phyloP scores from a whole-genome alignment of 2,113 vertebrate species.

The Cavia aperea region DNA sequence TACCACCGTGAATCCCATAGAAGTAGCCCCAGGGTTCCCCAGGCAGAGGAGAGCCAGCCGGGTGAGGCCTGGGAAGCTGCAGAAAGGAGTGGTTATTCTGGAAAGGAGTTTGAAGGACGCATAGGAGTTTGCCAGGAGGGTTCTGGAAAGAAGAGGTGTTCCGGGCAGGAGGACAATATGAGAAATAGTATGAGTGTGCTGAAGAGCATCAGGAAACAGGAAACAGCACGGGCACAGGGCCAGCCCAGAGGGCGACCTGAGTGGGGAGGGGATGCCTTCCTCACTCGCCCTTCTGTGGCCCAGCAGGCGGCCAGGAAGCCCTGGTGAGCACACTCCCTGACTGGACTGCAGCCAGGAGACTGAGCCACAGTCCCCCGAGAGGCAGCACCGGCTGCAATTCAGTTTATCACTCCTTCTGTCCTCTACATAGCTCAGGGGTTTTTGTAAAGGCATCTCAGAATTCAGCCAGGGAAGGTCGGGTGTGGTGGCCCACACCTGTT shows the following conservation, averaged over 20 bases:
- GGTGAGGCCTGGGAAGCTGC: neutral
- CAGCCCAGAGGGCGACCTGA: neutral
- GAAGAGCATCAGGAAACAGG: conserved; percentile 52
- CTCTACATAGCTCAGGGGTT: neutral
- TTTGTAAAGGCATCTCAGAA: neutral
- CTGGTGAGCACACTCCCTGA: neutral
- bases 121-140: conserved; percentile 16
- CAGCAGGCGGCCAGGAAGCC: neutral
- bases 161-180: neutral
- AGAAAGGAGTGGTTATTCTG: neutral
- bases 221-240: conserved; percentile 40
- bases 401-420: neutral
- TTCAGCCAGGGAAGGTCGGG: neutral
- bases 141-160: conserved; percentile 43
- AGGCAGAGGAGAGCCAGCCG: neutral
- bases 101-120: neutral
- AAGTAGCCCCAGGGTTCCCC: no score
- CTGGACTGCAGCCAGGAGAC: neutral
- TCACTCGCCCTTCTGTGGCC: neutral
- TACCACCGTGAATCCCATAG: neutral
- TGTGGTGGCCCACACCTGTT: neutral
- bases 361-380: neutral
- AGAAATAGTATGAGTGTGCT: conserved; percentile 13
- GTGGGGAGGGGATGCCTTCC: neutral
- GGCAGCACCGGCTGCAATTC: neutral